Evolutionary conservation across 2,888 invertebrate genomes (phyloP).

Genomic region (Neoaliturus tenellus): DNA sequence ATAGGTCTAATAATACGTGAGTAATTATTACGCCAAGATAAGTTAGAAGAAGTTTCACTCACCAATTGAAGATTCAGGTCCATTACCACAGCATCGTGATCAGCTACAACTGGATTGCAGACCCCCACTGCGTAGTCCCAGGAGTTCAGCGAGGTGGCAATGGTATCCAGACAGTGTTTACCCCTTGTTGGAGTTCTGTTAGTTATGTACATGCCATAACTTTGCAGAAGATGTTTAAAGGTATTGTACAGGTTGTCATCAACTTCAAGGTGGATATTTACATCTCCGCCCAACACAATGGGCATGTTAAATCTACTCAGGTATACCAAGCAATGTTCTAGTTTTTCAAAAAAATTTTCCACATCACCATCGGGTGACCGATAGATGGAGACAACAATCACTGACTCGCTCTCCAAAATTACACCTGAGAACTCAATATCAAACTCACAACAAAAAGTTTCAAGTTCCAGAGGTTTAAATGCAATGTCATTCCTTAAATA

Average conservation of each 20-base stretch:
- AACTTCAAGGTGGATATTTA: not conserved
- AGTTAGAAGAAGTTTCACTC: not conserved
- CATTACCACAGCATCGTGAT: slow-evolving; percentile 9
- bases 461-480: not conserved
- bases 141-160: not conserved
- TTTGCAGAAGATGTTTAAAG: not conserved
- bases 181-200: not conserved
- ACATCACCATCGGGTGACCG: not conserved
- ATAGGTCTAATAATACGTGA: not conserved
- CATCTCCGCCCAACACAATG: not conserved
- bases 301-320: not conserved
- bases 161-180: not conserved
- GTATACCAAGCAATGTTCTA: not conserved
- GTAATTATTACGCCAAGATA: not conserved
- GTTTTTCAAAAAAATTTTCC: not conserved
- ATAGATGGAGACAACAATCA: not conserved
- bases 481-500: not conserved
- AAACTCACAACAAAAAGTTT: not conserved
- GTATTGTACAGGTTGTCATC: not conserved
- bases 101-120: not conserved
- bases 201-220: not conserved
- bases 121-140: not conserved
- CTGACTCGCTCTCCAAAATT: not conserved
- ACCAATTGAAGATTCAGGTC: not conserved
- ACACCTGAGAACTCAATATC: not conserved